Evolutionary conservation across 2,113 vertebrate species (phyloP), one percentile per base, ranked within the genome.

Genomic region (Promerops cafer): DNA sequence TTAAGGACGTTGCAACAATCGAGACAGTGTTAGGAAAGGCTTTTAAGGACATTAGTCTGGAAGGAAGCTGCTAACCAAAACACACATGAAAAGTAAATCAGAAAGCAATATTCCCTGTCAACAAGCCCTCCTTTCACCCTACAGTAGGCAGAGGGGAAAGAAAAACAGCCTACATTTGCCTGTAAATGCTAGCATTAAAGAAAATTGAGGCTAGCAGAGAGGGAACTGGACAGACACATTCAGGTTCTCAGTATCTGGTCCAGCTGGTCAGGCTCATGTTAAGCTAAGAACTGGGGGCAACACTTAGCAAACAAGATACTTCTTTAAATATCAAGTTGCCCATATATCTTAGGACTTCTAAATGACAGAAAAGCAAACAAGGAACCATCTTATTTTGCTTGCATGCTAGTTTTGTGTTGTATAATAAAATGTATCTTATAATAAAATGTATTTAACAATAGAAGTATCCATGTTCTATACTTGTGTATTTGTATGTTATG

Each of bases 51-150:
- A 31, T n/a, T 37, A 56, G 26, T 45, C 53, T 69, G 37, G 14
- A 5, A 87, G 40, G n/a, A 91, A 79, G 44, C 44, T 56, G 40
- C 20, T 76, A 95, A 92, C 11, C 31, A 63, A 88, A 88, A 87
- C 9, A 42, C 6, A 42, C 14, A 37, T n/a, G 59, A 45, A 70
- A 87, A 74, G 16, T n/a, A 87, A 90, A 72, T 33, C 13, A 86
- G 15, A 65, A 91, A 96, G 63, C 17, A 68, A 17, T 40, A 84
- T n/a, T 68, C 57, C 40, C 45, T 30, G 12, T 61, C 44, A 91
- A 87, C 6, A 28, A 78, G 6, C 14, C 11, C 30, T 82, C 40
- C 45, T 83, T 75, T 90, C 65, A 87, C 49, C 17, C 40, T 40
- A 30, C 56, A 68, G 69, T 16, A 85, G 31, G 37, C 39, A 90